Evolutionary conservation across 2,888 invertebrate species (phyloP), one percentile per base, ranked within the genome.

Genomic region (Hesperia comma): DNA sequence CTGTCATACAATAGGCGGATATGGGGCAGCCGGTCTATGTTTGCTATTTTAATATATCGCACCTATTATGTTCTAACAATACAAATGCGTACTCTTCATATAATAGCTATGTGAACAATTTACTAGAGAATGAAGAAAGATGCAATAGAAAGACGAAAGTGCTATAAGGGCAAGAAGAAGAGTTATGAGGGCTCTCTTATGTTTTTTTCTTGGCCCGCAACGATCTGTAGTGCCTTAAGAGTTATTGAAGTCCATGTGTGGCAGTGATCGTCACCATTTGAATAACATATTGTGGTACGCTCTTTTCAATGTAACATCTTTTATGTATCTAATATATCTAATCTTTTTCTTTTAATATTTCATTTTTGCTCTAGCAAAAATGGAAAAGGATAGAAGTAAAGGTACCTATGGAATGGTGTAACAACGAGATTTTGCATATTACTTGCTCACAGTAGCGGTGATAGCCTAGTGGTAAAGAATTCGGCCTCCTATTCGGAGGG

Each of bases 1-100:
- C 51, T 46, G 46, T 21, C 15, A 15, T 64, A 64, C 58, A 64
- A 64, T 64, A 64, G 58, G 40, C 57, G 64, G 64, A 64, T 57
- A 58, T 58, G 53, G 64, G 53, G 58, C 64, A 58, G 58, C 19
- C 58, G 63, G 32, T 17, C 32, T 58, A 32, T 15, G 53, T 14
- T 26, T 66, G 58, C 54, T 62, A 54, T 62, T 41, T 37, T 61
- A 61, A 46, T 26, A 41, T 41, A 33, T 41, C 21, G 41, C 53
- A 51, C 33, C 21, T 62, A 54, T 41, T 49, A 37, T 56, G 14
- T 19, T 10, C 56, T 41, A n/a, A 32, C 53, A 53, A n/a, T 53
- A 26, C 53, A 53, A 53, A 26, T 21, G 26, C 12, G 21, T 12
- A 49, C 8, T 32, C 7, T 53, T 32, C 53, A 51, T 21, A 17